These are phyloP conservation scores for Eulemur albifrons DNA, from an alignment of 2,797 vertebrate species.

Conservation along the genomic window DNA sequence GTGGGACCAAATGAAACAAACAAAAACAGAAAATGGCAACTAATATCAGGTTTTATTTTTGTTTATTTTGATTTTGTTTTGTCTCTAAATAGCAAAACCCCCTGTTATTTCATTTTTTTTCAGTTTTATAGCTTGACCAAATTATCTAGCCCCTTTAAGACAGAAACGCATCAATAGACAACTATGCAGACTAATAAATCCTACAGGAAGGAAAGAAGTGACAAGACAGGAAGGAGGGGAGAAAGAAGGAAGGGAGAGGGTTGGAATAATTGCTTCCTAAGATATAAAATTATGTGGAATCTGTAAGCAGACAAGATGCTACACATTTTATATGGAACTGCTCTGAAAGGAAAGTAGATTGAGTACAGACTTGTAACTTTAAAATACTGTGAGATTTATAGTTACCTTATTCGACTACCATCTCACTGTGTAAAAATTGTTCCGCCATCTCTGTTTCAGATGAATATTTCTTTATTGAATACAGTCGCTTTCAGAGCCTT, in stretches of 20 bases:
- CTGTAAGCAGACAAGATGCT: neutral
- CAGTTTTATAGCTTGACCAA: neutral
- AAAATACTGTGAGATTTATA: neutral
- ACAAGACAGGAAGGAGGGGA: neutral
- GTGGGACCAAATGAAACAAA: neutral
- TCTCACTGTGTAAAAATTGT: neutral
- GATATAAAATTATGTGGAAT: neutral
- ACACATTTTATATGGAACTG: neutral
- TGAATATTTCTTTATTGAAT: neutral
- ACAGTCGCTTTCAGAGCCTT: neutral
- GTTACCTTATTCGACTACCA: neutral
- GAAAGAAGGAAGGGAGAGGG: neutral
- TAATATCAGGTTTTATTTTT: neutral
- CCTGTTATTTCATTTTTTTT: neutral
- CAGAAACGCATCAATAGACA: neutral
- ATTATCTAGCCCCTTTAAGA: neutral
- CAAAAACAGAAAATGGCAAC: neutral
- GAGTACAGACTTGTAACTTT: neutral
- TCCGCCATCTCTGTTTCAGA: neutral
- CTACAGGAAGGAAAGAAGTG: neutral
- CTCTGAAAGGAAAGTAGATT: conserved; percentile 21
- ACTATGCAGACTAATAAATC: neutral
- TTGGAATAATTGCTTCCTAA: neutral
- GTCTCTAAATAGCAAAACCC: neutral
- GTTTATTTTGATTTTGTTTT: neutral